A percentile compares a stretch with the other conserved stretches of the same genome.
These are phyloP conservation scores for Parnassius orleans DNA, from an alignment of 2,888 invertebrate genomes.

Conservation along the genomic window DNA sequence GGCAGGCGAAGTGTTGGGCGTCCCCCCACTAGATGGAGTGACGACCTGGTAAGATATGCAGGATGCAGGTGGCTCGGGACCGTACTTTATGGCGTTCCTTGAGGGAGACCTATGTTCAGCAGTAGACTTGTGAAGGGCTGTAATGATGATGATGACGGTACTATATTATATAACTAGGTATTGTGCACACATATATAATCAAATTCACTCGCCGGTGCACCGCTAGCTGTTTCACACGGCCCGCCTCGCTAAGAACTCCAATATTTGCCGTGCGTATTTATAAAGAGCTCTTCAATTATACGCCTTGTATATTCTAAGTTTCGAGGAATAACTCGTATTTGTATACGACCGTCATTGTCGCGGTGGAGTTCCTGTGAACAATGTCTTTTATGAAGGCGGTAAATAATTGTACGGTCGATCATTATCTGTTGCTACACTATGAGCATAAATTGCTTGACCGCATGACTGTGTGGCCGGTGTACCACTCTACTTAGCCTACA, in stretches of 20 bases:
- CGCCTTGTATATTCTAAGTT: constrained; percentile 23
- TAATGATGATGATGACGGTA: too few relatives aligned
- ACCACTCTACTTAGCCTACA: too few relatives aligned
- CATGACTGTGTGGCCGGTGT: too few relatives aligned
- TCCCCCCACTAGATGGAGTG: too few relatives aligned
- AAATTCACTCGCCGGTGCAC: neutral
- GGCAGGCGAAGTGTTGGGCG: too few relatives aligned
- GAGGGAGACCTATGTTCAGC: too few relatives aligned
- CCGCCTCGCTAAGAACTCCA: constrained; percentile 29
- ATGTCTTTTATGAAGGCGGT: constrained; percentile 19
- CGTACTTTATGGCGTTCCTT: too few relatives aligned
- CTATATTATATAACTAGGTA: neutral
- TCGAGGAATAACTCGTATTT: constrained; percentile 29
- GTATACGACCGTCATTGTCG: constrained; percentile 26
- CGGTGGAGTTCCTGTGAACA: constrained; percentile 24
- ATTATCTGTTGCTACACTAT: neutral
- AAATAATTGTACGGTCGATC: constrained; percentile 2
- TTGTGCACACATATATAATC: neutral
- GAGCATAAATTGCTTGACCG: too few relatives aligned
- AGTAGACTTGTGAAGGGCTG: too few relatives aligned
- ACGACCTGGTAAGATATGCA: too few relatives aligned
- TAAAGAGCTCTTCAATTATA: constrained; percentile 31
- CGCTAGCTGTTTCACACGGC: neutral
- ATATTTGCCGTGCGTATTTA: constrained; percentile 42
- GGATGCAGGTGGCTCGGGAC: too few relatives aligned